These are phyloP conservation scores for Odontamblyopus rebecca DNA, from an alignment of 2,797 vertebrate species.

Conservation along the genomic window DNA sequence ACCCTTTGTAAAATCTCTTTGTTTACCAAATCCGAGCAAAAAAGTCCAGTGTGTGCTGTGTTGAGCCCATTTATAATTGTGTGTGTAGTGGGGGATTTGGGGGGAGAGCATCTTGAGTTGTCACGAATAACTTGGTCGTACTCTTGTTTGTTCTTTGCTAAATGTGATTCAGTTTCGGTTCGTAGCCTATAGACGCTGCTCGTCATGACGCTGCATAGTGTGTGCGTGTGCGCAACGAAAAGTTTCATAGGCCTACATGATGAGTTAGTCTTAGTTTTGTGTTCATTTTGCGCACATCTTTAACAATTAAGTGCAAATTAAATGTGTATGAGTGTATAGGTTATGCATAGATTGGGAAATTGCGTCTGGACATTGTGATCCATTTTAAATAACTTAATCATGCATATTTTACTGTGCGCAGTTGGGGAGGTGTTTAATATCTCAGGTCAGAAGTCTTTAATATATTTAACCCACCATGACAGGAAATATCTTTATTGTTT, in stretches of 20 bases:
- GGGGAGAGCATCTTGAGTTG: neutral
- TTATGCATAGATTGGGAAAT: neutral
- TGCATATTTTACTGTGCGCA: neutral
- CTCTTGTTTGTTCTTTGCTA: neutral
- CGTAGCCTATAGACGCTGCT: neutral
- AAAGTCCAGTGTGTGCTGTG: neutral
- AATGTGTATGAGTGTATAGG: neutral
- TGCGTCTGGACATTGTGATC: neutral
- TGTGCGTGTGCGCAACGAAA: neutral
- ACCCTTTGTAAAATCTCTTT: neutral
- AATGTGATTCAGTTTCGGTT: neutral
- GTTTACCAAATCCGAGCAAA: neutral
- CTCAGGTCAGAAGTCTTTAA: conserved; percentile 28
- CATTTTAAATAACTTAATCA: neutral
- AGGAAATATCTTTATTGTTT: conserved; percentile 45
- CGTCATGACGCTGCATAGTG: neutral
- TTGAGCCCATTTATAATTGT: neutral
- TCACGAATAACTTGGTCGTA: neutral
- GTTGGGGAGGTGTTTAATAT: neutral
- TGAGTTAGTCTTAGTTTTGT: neutral
- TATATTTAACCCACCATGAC: conserved; percentile 21
- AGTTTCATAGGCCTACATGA: neutral
- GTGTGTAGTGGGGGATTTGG: neutral
- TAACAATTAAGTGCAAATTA: neutral
- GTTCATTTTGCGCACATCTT: neutral